Conservation (phyloP, 1,140 invertebrate species). For the Sitophilus oryzae region DNA sequence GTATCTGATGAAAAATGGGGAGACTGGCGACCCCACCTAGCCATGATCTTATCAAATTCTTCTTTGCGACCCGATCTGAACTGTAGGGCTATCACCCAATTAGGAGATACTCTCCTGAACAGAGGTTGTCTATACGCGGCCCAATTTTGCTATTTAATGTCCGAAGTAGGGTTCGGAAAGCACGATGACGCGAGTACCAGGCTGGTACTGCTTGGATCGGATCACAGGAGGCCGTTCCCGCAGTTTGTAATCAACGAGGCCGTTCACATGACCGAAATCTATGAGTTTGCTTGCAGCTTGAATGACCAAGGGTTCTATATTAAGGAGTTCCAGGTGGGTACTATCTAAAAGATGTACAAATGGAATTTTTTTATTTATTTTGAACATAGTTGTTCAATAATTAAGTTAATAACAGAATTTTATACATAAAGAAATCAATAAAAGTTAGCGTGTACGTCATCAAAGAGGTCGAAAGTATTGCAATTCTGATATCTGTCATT, state of each 20-base stretch:
- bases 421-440: too few relatives aligned
- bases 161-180: conserved; percentile 59
- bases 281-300: conserved; percentile 84
- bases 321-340: conserved; percentile 60
- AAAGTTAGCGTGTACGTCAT: too few relatives aligned
- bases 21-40: conserved; percentile 92
- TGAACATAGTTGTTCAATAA: too few relatives aligned
- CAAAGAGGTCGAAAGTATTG: too few relatives aligned
- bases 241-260: conserved; percentile 76
- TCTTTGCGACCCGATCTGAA: conserved; percentile 74
- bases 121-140: conserved; percentile 77
- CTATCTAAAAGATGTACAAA: too few relatives aligned
- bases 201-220: conserved; percentile 74
- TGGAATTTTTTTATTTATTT: too few relatives aligned
- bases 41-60: conserved; percentile 88
- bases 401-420: too few relatives aligned
- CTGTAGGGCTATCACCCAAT: conserved; percentile 71
- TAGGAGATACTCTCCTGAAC: conserved; percentile 63
- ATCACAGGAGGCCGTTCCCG: conserved; percentile 54
- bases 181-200: conserved; percentile 56
- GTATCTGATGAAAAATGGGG: conserved; percentile 85
- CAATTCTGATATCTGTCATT: too few relatives aligned
- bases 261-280: conserved; percentile 90
- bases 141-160: conserved; percentile 91
- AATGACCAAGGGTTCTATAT: conserved; percentile 69